Base-by-base conservation (phyloP, 2,113 vertebrate species). In the Candoia aspera region DNA sequence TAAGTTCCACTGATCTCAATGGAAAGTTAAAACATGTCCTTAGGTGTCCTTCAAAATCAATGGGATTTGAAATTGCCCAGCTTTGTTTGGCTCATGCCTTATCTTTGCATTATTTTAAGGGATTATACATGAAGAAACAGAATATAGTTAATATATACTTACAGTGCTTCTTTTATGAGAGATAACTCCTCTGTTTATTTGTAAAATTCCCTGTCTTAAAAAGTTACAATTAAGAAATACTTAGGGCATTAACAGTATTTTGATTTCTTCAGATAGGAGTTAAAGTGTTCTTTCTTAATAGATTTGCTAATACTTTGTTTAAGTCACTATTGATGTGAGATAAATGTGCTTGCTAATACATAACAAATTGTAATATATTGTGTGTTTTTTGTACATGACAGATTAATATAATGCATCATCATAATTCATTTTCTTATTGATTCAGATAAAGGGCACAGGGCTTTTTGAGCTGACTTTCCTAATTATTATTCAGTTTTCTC, bases 281-380 rank as follows among this genome's bases (percentile, higher is more conserved):
- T 90, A 73, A 54, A 83, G 6, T 84, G 37, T 83, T 26, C n/a
- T 91, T 91, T 53, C 83, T 54, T 46, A 85, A 55, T 85, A 86
- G 42, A 91, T 12, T 85, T 85, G 83, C 42, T 46, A 53, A 62
- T 53, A 86, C 12, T 86, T 91, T 84, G 86, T 62, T 68, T 53
- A 42, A 55, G 21, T 86, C 87, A 6, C 24, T 64, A 29, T 5
- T 91, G 59, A 68, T 68, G 90, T 55, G 13, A 68, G 46, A 54
- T 64, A 13, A 87, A 86, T 64, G 33, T 91, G 58, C 29, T 87
- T 68, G 53, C 49, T 90, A 46, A 87, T 42, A 13, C 87, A 13
- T 29, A 73, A 68, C 49, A 87, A 55, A 91, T 12, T 42, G 26
- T 57, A 33, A 54, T 54, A 91, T 37, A 24, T 87, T 91, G 29